phyloP scores from a whole-genome alignment of 2,888 invertebrate genomes.

The Syritta pipiens region DNA sequence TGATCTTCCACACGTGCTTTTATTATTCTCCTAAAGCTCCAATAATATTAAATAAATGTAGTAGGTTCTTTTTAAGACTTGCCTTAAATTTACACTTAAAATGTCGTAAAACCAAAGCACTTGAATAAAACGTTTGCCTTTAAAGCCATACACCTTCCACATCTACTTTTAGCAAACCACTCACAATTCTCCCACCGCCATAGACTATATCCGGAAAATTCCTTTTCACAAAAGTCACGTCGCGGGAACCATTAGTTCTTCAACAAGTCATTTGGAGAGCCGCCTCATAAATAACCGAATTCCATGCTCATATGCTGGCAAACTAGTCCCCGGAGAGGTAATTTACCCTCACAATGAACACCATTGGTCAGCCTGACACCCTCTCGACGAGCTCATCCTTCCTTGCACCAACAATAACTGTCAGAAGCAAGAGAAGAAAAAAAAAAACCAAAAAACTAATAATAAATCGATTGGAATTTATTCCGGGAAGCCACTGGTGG shows the following conservation, averaged over 20 bases:
- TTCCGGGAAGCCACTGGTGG: neutral
- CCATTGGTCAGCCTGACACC: neutral
- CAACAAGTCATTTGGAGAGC: neutral
- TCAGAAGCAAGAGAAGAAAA: neutral
- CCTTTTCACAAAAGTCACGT: neutral
- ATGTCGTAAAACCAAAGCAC: too few species aligned
- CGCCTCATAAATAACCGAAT: neutral
- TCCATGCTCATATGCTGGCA: neutral
- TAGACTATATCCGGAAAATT: too few species aligned
- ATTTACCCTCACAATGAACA: neutral
- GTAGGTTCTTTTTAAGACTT: too few species aligned
- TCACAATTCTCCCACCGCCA: too few species aligned
- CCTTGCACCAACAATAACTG: neutral
- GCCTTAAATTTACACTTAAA: too few species aligned
- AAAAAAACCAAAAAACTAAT: too few species aligned
- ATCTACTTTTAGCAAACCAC: too few species aligned
- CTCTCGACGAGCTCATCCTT: neutral
- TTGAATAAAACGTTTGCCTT: too few species aligned
- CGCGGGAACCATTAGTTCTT: neutral
- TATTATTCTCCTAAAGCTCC: too few species aligned
- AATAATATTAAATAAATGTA: too few species aligned
- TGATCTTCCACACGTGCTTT: too few species aligned
- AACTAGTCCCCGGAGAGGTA: neutral
- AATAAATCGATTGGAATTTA: neutral
- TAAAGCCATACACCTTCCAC: too few species aligned